Evolutionary conservation across 2,797 vertebrate genomes (phyloP).

Genomic region (Rhodeus uyekii): DNA sequence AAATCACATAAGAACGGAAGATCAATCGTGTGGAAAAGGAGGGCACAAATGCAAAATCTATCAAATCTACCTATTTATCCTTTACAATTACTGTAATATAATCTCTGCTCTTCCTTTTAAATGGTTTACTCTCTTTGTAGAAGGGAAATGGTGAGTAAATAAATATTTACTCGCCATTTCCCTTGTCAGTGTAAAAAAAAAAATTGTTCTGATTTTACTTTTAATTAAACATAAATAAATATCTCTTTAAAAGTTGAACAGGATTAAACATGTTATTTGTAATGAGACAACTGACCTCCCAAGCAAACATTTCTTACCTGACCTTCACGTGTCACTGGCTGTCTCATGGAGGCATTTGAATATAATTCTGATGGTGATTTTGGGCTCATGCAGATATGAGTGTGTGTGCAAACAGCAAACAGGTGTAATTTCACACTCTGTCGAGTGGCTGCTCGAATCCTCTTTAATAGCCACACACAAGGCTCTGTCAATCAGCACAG

Average conservation of each 20-base stretch:
- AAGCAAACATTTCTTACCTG: constrained; percentile 5
- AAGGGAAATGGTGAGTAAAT: too few relatives aligned
- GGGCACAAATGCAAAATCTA: background rate
- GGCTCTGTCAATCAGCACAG: constrained; percentile 51
- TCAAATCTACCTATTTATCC: background rate
- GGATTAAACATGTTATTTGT: background rate
- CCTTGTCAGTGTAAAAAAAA: background rate
- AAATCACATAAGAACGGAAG: background rate
- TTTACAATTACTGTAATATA: too few relatives aligned
- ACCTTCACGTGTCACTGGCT: constrained; percentile 49
- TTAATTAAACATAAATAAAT: background rate
- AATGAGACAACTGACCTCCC: constrained; percentile 2
- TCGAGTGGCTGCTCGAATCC: constrained; percentile 55
- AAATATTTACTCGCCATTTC: background rate
- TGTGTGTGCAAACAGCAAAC: constrained; percentile 56
- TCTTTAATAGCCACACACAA: constrained; percentile 53
- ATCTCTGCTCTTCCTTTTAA: background rate
- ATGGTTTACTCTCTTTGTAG: background rate
- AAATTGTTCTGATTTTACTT: background rate
- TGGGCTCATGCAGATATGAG: constrained; percentile 49
- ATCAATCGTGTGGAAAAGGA: constrained; percentile 15
- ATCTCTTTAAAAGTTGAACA: background rate
- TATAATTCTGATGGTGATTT: constrained; percentile 60
- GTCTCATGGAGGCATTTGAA: constrained; percentile 53
- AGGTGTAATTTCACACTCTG: constrained; percentile 79